phyloP scores from a whole-genome alignment of 1,140 invertebrate species.

The Dysdera silvatica region DNA sequence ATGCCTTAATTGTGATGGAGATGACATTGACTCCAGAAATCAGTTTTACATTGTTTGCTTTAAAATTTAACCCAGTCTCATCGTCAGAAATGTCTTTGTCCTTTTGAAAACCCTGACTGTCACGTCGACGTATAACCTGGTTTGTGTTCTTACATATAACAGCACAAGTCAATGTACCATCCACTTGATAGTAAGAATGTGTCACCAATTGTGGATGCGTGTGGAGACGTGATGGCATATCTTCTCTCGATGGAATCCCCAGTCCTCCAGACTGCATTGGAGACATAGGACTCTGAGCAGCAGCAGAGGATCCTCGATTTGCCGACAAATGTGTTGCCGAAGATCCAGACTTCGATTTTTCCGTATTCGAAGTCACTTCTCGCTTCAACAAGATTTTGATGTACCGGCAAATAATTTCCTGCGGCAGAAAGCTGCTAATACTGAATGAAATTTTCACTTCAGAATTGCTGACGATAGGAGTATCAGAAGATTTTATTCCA shows the following conservation, averaged over 20 bases:
- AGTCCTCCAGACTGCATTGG: constrained; percentile 20
- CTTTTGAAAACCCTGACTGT: constrained; percentile 21
- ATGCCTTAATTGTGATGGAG: constrained; percentile 10
- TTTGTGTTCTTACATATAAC: constrained; percentile 25
- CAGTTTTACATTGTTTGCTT: constrained; percentile 16
- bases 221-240: constrained; percentile 16
- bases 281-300: constrained; percentile 21
- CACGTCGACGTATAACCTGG: constrained; percentile 21
- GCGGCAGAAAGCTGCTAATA: constrained; percentile 54
- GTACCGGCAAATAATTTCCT: constrained; percentile 47
- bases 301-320: neutral
- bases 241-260: constrained; percentile 23
- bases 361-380: constrained; percentile 1
- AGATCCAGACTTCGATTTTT: neutral
- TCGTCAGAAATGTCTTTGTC: constrained; percentile 18
- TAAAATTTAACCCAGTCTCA: constrained; percentile 8
- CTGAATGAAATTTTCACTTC: constrained; percentile 51
- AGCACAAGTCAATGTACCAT: constrained; percentile 14
- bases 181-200: constrained; percentile 6
- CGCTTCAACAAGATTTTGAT: constrained; percentile 20
- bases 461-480: constrained; percentile 50
- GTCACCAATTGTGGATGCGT: constrained; percentile 16
- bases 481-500: constrained; percentile 19
- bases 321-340: constrained; percentile 4
- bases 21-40: constrained; percentile 19